Conservation (phyloP, 2,888 invertebrate genomes). For the Drosophila longiperda region DNA sequence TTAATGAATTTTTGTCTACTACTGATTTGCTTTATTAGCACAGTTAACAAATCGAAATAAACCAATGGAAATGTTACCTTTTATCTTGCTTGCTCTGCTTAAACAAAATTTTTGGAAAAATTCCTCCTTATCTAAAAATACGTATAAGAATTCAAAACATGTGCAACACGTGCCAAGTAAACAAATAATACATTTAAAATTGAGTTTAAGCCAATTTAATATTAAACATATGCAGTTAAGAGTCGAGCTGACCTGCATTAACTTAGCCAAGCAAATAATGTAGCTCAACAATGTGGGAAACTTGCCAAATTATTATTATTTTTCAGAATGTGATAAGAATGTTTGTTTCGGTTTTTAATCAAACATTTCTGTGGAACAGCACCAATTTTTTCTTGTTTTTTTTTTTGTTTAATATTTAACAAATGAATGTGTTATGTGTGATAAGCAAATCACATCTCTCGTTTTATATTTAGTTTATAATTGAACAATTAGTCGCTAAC, state of each 20-base stretch:
- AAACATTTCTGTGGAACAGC: neutral
- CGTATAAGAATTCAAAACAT: conserved; percentile 14
- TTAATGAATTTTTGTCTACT: neutral
- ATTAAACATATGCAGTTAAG: conserved; percentile 3
- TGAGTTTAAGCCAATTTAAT: conserved; percentile 9
- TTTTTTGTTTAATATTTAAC: neutral
- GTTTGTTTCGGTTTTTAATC: neutral
- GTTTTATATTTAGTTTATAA: neutral
- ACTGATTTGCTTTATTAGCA: neutral
- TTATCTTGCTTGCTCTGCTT: no score
- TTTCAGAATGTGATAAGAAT: conserved; percentile 5
- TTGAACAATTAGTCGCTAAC: conserved; percentile 30
- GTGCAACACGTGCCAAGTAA: conserved; percentile 23
- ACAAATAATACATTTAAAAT: conserved; percentile 9
- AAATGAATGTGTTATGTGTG: conserved; percentile 1
- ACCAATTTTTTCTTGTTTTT: neutral
- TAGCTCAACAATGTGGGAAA: no score
- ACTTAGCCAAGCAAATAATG: conserved; percentile 7
- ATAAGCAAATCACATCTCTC: conserved; percentile 12
- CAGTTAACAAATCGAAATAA: neutral
- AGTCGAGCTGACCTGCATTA: conserved; percentile 1
- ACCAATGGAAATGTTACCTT: neutral
- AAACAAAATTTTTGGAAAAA: neutral
- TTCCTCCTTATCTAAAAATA: neutral
- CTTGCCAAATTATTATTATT: neutral